Percentiles rank a stretch among this genome's conserved stretches.
These are phyloP conservation scores for Mimas tiliae DNA, from an alignment of 2,888 invertebrate species.

Conservation along the genomic window DNA sequence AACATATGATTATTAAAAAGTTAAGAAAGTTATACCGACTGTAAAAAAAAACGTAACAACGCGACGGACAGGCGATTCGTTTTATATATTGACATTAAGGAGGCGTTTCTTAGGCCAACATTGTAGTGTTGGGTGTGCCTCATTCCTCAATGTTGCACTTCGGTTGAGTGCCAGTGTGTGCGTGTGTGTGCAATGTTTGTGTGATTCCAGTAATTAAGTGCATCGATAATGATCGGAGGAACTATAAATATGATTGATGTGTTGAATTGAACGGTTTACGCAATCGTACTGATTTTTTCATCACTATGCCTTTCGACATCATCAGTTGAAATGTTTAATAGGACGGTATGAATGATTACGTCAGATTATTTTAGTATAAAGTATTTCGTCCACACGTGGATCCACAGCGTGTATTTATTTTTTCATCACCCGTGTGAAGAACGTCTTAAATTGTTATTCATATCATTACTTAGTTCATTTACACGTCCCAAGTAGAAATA, in stretches of 20 bases:
- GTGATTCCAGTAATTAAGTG: constrained; percentile 17
- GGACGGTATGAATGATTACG: not conserved
- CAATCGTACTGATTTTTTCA: not conserved
- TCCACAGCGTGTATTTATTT: too few relatives aligned
- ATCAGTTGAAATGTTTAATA: constrained; percentile 9
- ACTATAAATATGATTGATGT: constrained; percentile 19
- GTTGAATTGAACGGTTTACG: constrained; percentile 12
- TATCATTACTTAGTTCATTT: too few relatives aligned
- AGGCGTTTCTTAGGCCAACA: constrained; percentile 16
- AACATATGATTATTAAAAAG: not conserved
- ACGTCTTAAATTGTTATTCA: too few relatives aligned
- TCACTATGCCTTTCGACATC: not conserved
- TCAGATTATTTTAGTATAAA: not conserved
- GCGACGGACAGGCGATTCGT: not conserved
- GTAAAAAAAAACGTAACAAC: too few relatives aligned
- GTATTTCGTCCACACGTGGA: too few relatives aligned
- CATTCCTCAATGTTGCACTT: constrained; percentile 19
- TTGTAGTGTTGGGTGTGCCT: constrained; percentile 15
- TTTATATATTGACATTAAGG: constrained; percentile 1
- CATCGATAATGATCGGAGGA: constrained; percentile 10
- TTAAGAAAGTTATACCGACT: too few relatives aligned
- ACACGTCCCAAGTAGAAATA: too few relatives aligned
- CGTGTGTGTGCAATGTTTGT: constrained; percentile 11
- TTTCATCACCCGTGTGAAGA: too few relatives aligned
- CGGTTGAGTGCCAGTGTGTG: constrained; percentile 7